A percentile compares a stretch with the other conserved stretches of the same genome.
Evolutionary conservation across 2,797 vertebrate genomes (phyloP).

Genomic region (Myotis pilosus): DNA sequence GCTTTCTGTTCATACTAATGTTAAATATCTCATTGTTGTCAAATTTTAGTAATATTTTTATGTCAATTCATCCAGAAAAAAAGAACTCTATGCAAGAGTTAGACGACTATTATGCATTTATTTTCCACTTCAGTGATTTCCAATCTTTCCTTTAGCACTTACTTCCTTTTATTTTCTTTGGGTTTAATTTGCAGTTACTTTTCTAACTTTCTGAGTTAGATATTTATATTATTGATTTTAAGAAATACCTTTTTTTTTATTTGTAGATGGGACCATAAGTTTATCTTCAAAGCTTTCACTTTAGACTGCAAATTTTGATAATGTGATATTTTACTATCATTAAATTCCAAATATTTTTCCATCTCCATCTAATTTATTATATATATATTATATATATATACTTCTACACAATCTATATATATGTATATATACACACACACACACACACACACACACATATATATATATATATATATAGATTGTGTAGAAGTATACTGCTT

Average conservation of each 20-base stretch:
- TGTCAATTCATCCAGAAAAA: conserved; percentile 83
- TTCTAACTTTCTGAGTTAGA: neutral
- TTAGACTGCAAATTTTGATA: neutral
- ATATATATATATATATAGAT: neutral
- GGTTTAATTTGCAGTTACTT: neutral
- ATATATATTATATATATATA: too few species aligned
- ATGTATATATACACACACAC: too few species aligned
- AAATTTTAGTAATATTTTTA: conserved; percentile 79
- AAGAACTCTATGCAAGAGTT: conserved; percentile 80
- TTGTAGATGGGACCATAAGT: neutral
- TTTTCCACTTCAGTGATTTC: neutral
- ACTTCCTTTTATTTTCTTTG: neutral
- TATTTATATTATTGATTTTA: neutral
- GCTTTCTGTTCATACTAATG: conserved; percentile 75
- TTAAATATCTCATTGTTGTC: conserved; percentile 71
- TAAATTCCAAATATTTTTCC: neutral
- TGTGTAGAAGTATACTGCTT: neutral
- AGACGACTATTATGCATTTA: conserved; percentile 58
- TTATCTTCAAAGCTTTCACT: neutral
- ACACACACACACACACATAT: too few species aligned
- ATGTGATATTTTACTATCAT: neutral
- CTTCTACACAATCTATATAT: too few species aligned
- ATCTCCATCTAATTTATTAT: neutral
- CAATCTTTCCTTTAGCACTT: neutral
- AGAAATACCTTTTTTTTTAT: neutral